Percentiles rank a stretch among this genome's conserved stretches.
Evolutionary conservation across 1,140 invertebrate species (phyloP).

Genomic region (Zaprionus gabonicus): DNA sequence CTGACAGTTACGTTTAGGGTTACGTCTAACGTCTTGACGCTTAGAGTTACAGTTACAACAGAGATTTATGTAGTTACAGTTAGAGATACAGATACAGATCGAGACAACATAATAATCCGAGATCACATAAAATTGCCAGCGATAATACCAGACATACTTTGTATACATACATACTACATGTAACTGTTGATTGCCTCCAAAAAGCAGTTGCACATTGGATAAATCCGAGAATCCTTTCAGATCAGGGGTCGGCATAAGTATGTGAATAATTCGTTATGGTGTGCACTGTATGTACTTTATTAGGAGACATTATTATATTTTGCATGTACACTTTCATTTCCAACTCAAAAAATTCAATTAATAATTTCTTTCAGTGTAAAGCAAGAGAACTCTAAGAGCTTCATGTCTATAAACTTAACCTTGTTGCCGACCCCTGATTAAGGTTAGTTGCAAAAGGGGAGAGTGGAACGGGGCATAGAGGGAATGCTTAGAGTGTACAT

Average conservation of each 20-base stretch:
- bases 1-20: conserved; percentile 7
- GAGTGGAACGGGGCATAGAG: not conserved
- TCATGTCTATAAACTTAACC: too few relatives aligned
- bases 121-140: conserved; percentile 51
- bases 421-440: not conserved
- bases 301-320: too few relatives aligned
- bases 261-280: too few relatives aligned
- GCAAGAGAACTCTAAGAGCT: too few relatives aligned
- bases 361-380: too few relatives aligned
- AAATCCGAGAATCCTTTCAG: not conserved
- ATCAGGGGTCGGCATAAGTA: not conserved
- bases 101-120: conserved; percentile 32
- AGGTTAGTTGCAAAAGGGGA: not conserved
- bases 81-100: conserved; percentile 20
- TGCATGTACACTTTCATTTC: too few relatives aligned
- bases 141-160: not conserved
- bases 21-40: not conserved
- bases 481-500: not conserved
- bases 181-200: conserved; percentile 25
- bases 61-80: conserved; percentile 9
- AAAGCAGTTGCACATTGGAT: conserved; percentile 42
- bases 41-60: conserved; percentile 28
- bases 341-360: too few relatives aligned
- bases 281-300: too few relatives aligned
- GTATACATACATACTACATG: not conserved